A percentile compares a stretch with the other conserved stretches of the same genome.
Conservation (phyloP, 2,888 invertebrate species). For the Drosophila colorata region DNA sequence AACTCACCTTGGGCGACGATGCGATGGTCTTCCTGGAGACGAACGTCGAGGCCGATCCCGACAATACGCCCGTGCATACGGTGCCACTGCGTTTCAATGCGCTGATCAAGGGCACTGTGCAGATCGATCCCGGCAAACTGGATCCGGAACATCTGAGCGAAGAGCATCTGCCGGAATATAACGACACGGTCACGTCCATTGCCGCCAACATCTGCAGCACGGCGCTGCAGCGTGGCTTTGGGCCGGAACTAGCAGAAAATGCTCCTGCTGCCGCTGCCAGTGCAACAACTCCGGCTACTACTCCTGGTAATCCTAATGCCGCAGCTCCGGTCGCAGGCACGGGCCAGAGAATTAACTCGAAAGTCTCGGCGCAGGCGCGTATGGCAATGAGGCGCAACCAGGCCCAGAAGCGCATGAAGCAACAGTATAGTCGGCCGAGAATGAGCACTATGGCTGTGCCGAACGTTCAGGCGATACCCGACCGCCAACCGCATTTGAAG, state of each 20-base stretch:
- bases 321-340: not conserved
- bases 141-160: constrained; percentile 42
- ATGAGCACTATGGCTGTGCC: constrained; percentile 19
- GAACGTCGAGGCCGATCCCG: constrained; percentile 48
- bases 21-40: constrained; percentile 61
- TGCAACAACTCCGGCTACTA: not conserved
- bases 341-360: no score
- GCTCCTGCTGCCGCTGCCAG: not conserved
- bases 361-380: constrained; percentile 16
- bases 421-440: not conserved
- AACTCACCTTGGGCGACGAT: constrained; percentile 5
- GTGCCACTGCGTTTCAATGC: constrained; percentile 77
- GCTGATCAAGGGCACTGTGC: constrained; percentile 67
- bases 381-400: constrained; percentile 50
- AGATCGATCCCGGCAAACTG: constrained; percentile 72
- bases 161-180: constrained; percentile 64
- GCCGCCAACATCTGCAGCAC: constrained; percentile 79
- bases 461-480: not conserved
- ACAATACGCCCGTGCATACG: constrained; percentile 4
- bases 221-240: constrained; percentile 69
- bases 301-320: not conserved
- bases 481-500: constrained; percentile 36
- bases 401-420: constrained; percentile 38
- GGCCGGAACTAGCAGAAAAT: constrained; percentile 16
- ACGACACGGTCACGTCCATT: constrained; percentile 75